phyloP scores from a whole-genome alignment of 2,797 vertebrate genomes.

The Hybognathus amarus region DNA sequence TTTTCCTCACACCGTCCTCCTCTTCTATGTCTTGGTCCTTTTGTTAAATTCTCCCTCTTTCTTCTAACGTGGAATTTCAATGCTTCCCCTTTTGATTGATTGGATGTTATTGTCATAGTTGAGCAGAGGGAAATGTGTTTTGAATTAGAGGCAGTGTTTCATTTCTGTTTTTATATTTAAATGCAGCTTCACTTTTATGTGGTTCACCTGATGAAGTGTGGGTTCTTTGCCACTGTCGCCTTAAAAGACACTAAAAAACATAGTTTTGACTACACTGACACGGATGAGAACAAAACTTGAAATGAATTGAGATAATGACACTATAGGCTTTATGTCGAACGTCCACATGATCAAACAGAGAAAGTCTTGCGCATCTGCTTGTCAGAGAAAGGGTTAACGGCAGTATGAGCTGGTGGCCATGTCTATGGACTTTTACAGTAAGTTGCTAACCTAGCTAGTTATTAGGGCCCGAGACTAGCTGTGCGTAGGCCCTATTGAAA shows the following conservation, averaged over 20 bases:
- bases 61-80: constrained; percentile 44
- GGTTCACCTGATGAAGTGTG: neutral
- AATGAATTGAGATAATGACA: neutral
- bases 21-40: constrained; percentile 16
- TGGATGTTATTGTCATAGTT: constrained; percentile 49
- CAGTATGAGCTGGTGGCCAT: neutral
- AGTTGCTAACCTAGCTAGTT: neutral
- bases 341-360: neutral
- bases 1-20: neutral
- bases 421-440: neutral
- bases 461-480: no score
- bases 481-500: no score
- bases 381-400: neutral
- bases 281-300: neutral
- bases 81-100: constrained; percentile 27
- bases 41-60: constrained; percentile 16
- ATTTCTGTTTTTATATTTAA: constrained; percentile 49
- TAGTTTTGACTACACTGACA: neutral
- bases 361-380: neutral
- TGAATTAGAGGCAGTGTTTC: constrained; percentile 44
- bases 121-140: constrained; percentile 45
- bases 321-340: neutral
- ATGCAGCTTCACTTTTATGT: constrained; percentile 48
- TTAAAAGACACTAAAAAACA: neutral
- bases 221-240: neutral